Evolutionary conservation across 2,113 vertebrate genomes (phyloP), one percentile per base, ranked within the genome.

Genomic region (Eptatretus burgeri): DNA sequence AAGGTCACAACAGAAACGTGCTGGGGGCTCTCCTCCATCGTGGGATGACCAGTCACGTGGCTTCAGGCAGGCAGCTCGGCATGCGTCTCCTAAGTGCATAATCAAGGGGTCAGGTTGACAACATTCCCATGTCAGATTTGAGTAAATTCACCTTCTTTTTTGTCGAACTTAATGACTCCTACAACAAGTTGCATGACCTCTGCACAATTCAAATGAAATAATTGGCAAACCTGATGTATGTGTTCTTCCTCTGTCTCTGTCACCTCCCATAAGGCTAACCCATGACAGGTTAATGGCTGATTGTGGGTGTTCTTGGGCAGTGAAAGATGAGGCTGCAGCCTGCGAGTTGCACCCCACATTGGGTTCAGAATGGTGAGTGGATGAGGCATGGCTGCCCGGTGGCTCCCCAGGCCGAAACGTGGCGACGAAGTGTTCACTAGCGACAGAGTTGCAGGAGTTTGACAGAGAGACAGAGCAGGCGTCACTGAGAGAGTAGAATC

Each of bases 401-500:
- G 64, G 65, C 49, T 72, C 75, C 8, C 69, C 72, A 49, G 73
- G 69, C 1, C 69, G 73, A 9, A 81, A 78, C 19, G 27, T 41
- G 27, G 27, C 27, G 27, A 41, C 27, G 27, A 41, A 3, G 27
- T 41, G 27, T 41, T 41, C 27, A 41, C 79, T 81, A 68, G 76
- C 77, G 68, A 81, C 76, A 0, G 80, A 82, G 71, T 75, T 76
- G 68, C 77, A 77, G 5, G 80, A 82, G 71, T 80, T 77, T 1
- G 79, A 80, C 49, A 81, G 71, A 52, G 79, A 82, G 70, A 67
- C 63, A 12, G 68, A 63, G 19, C 66, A 62, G 11, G 79, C 80
- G 41, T 78, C 79, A n/a, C 77, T 80, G 63, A 80, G 78, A 1
- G 79, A 80, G 52, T 80, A 81, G 70, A 82, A 81, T 51, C 79